Base-by-base conservation (phyloP, 2,888 invertebrate species). In the Sminthurinus aureus region DNA sequence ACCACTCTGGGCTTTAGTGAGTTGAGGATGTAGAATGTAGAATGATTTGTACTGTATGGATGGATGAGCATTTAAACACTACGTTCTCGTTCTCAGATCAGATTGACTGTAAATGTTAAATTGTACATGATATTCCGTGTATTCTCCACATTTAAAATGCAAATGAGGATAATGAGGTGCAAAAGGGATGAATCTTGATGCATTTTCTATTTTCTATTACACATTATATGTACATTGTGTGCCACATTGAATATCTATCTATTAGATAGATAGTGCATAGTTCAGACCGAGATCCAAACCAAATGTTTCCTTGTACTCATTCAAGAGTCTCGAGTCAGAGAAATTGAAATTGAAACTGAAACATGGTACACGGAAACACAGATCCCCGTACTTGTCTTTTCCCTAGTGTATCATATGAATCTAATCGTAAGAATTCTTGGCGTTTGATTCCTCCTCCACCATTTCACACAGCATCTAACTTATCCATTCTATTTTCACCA, bases 121-220 rank as follows among this genome's bases (percentile, higher is more conserved):
- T 58, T 58, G 58, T 18, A 18, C 51, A 22, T 76, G 18, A 38
- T 18, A 9, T 11, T 51, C 12, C 9, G 75, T 38, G 51, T 15
- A 52, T 26, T 66, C 58, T 83, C 64, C 51, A 81, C 76, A 74
- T 66, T 83, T 81, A 81, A 86, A 85, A 87, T 87, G 87, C 86
- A 87, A 87, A 87, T 87, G 84, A 86, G 66, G 87, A 85, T 87
- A 87, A 87, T 86, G 87, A 87, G 86, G 87, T 87, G 87, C 87
- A 86, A 87, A 85, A 87, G 87, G 87, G 85, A 82, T 84, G 82
- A 78, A 83, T 69, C 3, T 20, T 69, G 85, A 82, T 84, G 82
- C 78, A 83, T 69, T 20, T 20, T 69, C 3, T 38, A 38, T 38
- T 38, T 38, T 38, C 3, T 38, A 38, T 38, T 38, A 38, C 38